Base-by-base conservation (phyloP, 2,888 invertebrate species). In the Torymus auratus region DNA sequence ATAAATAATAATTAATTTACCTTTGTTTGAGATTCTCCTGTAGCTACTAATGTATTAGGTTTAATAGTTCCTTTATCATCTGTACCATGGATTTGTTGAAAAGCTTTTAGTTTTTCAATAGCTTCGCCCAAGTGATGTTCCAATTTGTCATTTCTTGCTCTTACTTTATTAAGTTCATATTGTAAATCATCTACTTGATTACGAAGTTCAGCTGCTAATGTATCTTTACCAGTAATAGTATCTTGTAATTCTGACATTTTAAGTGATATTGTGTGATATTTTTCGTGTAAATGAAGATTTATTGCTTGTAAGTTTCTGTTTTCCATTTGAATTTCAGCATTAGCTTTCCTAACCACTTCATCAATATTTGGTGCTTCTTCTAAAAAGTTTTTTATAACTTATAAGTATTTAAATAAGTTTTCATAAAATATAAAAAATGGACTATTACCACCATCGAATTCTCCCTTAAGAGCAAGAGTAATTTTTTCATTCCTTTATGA, bases 101-200 rank as follows among this genome's bases (percentile, higher is more conserved):
- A 96, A 71, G 95, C 95, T 89, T 97, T 97, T 52, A 98, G 91
- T 88, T 98, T 98, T 89, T 97, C 97, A 77, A 97, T 95, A 14
- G 98, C 97, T 89, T 98, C 98, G 0, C 97, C 96, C 79, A 98
- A 92, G 91, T 97, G 97, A 87, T 97, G 96, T 89, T 98, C 98
- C 17, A 98, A 91, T 89, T 98, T 98, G 89, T 98, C 97, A 89
- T 97, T 97, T 71, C 97, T 94, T 55, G 95, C 95, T 64, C 96
- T 94, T 3, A 96, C 95, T 93, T 97, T 97, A 88, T 96, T 94
- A 67, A 97, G 91, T 89, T 98, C 98, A 88, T 98, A 99, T 89
- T 98, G 98, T 73, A 98, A 91, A 90, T 99, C 99, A 88, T 99
- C 99, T 69, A 98, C 96, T 92, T 98, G 97, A 91, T 98, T 99